A percentile compares a stretch with the other conserved stretches of the same genome.
phyloP scores from a whole-genome alignment of 2,888 invertebrate species.

The Biston betularia region DNA sequence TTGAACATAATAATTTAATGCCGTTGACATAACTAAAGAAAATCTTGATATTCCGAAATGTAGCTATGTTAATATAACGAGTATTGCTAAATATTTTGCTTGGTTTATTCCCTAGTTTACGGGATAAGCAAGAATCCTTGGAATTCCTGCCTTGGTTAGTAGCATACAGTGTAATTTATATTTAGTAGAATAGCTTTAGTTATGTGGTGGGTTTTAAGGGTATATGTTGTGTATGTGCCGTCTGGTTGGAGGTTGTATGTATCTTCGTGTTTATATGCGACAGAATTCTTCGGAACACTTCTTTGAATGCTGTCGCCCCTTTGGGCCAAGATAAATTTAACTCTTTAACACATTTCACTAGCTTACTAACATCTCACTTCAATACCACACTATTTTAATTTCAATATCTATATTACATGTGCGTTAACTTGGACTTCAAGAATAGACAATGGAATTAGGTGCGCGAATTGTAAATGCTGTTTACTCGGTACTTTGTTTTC shows the following conservation, averaged over 20 bases:
- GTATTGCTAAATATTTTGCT: constrained; percentile 73
- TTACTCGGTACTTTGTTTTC: constrained; percentile 52
- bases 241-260: constrained; percentile 34
- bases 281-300: constrained; percentile 39
- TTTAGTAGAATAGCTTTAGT: constrained; percentile 59
- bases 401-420: constrained; percentile 56
- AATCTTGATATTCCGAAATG: constrained; percentile 18
- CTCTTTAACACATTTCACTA: constrained; percentile 63
- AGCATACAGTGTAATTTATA: constrained; percentile 80
- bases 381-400: constrained; percentile 63
- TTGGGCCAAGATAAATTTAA: constrained; percentile 48
- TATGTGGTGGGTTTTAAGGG: constrained; percentile 49
- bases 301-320: constrained; percentile 52
- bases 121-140: constrained; percentile 92
- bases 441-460: constrained; percentile 83
- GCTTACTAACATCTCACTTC: constrained; percentile 80
- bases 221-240: constrained; percentile 50
- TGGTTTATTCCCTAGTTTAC: constrained; percentile 89
- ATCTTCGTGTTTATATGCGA: constrained; percentile 24
- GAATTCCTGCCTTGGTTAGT: constrained; percentile 94
- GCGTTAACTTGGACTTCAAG: constrained; percentile 84
- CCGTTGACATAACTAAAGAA: constrained; percentile 10
- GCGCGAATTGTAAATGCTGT: constrained; percentile 82
- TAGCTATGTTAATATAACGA: constrained; percentile 47
- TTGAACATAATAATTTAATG: constrained; percentile 1